Percentiles rank a stretch among this genome's conserved stretches.
Conservation (phyloP, 2,113 vertebrate species). For the Amphilophus citrinellus region DNA sequence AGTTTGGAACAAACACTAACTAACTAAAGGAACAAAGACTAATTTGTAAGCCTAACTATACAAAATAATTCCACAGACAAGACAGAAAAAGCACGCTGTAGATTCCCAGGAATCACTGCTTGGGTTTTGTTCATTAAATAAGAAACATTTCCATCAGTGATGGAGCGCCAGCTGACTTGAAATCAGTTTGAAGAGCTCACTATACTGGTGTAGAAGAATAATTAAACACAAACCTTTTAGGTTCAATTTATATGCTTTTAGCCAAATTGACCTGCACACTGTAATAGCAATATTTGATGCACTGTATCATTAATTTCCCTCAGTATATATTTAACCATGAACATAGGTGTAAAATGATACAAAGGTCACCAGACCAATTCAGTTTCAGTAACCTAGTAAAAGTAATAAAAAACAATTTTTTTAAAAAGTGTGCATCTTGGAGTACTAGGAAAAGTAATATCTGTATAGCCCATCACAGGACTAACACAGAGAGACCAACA, state of each 20-base stretch:
- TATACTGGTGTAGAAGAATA: not conserved
- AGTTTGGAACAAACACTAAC: not conserved
- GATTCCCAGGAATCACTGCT: conserved; percentile 19
- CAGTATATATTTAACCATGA: not conserved
- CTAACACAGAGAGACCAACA: too few species aligned
- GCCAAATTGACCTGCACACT: not conserved
- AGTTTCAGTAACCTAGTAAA: not conserved
- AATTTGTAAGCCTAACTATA: conserved; percentile 13
- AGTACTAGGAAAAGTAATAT: not conserved
- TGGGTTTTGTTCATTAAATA: not conserved
- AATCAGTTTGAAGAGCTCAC: not conserved
- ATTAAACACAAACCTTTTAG: not conserved
- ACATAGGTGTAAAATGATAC: not conserved
- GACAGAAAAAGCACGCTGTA: conserved; percentile 14
- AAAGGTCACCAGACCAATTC: conserved; percentile 2
- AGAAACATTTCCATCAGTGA: not conserved
- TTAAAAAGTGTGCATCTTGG: not conserved
- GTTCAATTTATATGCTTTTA: conserved; percentile 7
- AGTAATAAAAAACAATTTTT: too few species aligned
- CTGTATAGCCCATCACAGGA: too few species aligned
- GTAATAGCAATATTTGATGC: not conserved
- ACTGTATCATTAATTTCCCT: too few species aligned
- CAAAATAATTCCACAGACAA: conserved; percentile 15
- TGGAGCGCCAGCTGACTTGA: not conserved
- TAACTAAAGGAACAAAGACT: not conserved